Evolutionary conservation across 2,888 invertebrate genomes (phyloP), one percentile per base, ranked within the genome.

Genomic region (Mayetiola destructor): DNA sequence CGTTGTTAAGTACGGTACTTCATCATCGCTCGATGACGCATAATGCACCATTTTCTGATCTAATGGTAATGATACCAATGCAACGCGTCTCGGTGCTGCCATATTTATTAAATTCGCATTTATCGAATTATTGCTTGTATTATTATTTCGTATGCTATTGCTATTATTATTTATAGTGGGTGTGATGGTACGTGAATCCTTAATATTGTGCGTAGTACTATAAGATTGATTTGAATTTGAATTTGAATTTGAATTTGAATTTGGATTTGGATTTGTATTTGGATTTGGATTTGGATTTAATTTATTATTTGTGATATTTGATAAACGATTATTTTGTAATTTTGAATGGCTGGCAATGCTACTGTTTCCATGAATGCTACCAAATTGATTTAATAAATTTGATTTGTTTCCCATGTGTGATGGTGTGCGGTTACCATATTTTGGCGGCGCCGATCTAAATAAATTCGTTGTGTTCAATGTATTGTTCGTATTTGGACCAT

Each of bases 61-160:
- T 21, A 70, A 61, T 2, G 71, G 70, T 64, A 68, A 66, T 0
- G 71, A 69, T 16, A 68, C 61, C 10, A 69, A 62, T 10, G 67
- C 62, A 21, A 69, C 64, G 56, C 65, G 66, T 62, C 56, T 29
- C 20, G 56, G 56, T 20, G 32, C 35, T 52, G 64, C 59, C 60
- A 63, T 60, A n/a, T 62, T 61, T 57, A 52, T 60, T 36, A 57
- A n/a, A n/a, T n/a, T n/a, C n/a, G 20, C 35, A 48, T 30, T 39
- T 42, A 23, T 23, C 16, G 35, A 3, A 55, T 39, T 55, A 16
- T 6, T 8, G 16, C 10, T 52, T 53, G 53, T 53, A 30, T 53
- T 53, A 20, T 39, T 39, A 61, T 59, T 30, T 59, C 59, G 54
- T 56, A 55, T 30, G 59, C 59, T 20, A 56, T 59, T 56, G 59